Percentiles rank a stretch among this genome's conserved stretches.
Evolutionary conservation across 2,797 vertebrate species (phyloP).

Genomic region (Rhodeus uyekii): DNA sequence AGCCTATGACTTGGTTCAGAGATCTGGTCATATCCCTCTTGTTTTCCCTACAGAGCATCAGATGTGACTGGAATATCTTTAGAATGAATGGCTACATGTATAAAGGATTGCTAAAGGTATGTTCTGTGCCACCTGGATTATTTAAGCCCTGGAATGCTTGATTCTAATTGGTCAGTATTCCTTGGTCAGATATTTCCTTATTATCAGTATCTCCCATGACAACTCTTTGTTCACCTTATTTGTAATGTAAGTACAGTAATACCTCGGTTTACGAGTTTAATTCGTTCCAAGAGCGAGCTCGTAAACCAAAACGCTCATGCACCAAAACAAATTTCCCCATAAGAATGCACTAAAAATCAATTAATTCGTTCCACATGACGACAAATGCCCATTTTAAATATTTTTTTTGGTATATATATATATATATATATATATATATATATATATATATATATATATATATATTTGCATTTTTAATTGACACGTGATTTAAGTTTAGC

Average conservation of each 20-base stretch:
- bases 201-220: neutral
- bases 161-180: neutral
- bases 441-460: too few species aligned
- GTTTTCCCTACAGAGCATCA: constrained; percentile 12
- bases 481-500: too few species aligned
- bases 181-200: neutral
- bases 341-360: too few species aligned
- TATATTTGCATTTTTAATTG: too few species aligned
- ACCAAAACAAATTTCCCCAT: too few species aligned
- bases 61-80: constrained; percentile 32
- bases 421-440: too few species aligned
- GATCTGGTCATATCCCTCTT: constrained; percentile 11
- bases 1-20: constrained; percentile 9
- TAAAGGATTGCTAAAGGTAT: neutral
- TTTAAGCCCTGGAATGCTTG: neutral
- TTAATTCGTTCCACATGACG: too few species aligned
- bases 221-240: neutral
- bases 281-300: too few species aligned
- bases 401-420: too few species aligned
- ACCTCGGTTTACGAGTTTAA: too few species aligned
- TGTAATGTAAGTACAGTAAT: neutral
- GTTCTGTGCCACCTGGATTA: neutral
- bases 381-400: too few species aligned
- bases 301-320: too few species aligned
- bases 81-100: neutral